phyloP scores from a whole-genome alignment of 23 tunicate species.

The Phallusia fumigata region DNA sequence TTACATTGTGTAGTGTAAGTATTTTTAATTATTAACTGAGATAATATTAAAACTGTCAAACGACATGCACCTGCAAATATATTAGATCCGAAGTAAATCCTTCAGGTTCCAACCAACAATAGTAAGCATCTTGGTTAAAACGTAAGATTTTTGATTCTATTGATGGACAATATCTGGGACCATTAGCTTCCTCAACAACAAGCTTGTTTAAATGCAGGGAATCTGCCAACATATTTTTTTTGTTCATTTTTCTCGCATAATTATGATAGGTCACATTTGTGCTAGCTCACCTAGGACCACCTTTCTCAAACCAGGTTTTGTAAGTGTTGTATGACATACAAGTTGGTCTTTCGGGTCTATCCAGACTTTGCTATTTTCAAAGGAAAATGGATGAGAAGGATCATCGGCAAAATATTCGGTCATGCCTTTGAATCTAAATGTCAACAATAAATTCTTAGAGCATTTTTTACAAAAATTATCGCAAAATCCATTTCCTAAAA shows the following conservation, averaged over 20 bases:
- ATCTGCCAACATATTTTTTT: not conserved
- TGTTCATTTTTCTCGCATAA: no score
- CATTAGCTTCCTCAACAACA: constrained; percentile 79
- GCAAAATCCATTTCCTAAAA: no score
- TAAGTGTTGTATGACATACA: constrained; percentile 62
- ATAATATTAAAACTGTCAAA: not conserved
- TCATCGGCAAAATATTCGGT: constrained; percentile 44
- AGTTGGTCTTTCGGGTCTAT: constrained; percentile 62
- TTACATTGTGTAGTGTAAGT: no score
- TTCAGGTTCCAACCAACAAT: constrained; percentile 90
- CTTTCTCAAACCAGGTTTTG: constrained; percentile 51
- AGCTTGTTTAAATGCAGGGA: constrained; percentile 66
- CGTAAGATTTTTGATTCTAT: constrained; percentile 80
- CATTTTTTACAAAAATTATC: no score
- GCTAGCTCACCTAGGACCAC: constrained; percentile 39
- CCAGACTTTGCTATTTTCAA: constrained; percentile 81
- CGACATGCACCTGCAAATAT: constrained; percentile 44
- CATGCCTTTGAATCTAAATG: constrained; percentile 31
- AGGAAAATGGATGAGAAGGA: constrained; percentile 89
- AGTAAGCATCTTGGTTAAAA: constrained; percentile 57
- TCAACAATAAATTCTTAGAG: no score
- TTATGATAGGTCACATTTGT: no score
- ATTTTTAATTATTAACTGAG: no score
- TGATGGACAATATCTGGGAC: constrained; percentile 96
- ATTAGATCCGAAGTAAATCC: constrained; percentile 47